phyloP scores from a whole-genome alignment of 2,888 invertebrate species.

The Eurois occulta region DNA sequence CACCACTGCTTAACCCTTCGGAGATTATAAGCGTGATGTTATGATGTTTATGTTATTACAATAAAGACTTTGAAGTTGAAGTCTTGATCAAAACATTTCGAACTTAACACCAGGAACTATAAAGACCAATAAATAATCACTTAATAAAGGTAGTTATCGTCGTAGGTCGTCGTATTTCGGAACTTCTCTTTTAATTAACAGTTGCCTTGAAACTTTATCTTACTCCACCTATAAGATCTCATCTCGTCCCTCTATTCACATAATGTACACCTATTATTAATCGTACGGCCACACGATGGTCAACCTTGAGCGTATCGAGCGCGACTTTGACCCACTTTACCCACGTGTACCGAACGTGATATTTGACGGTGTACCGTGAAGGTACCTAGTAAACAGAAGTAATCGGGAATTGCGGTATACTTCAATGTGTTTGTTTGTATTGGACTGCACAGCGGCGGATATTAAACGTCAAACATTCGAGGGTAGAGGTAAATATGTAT shows the following conservation, averaged over 20 bases:
- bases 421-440: slow-evolving; percentile 42
- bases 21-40: too few species aligned
- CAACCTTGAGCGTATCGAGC: slow-evolving; percentile 60
- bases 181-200: not conserved
- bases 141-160: not conserved
- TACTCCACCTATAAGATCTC: not conserved
- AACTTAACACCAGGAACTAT: too few species aligned
- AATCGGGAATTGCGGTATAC: slow-evolving; percentile 33
- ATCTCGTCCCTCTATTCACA: not conserved
- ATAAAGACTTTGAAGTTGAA: too few species aligned
- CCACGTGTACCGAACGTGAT: slow-evolving; percentile 53
- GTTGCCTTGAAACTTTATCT: not conserved
- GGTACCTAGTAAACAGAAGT: slow-evolving; percentile 37
- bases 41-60: too few species aligned
- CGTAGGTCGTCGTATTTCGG: not conserved
- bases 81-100: too few species aligned
- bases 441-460: slow-evolving; percentile 17
- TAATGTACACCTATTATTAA: slow-evolving; percentile 11
- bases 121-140: not conserved
- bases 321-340: slow-evolving; percentile 62
- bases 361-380: slow-evolving; percentile 19
- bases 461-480: slow-evolving; percentile 28
- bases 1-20: too few species aligned
- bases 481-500: slow-evolving; percentile 3
- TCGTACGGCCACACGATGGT: slow-evolving; percentile 15